These are phyloP conservation scores for Drosophila quinaria DNA, from an alignment of 2,888 invertebrate species.

Conservation along the genomic window DNA sequence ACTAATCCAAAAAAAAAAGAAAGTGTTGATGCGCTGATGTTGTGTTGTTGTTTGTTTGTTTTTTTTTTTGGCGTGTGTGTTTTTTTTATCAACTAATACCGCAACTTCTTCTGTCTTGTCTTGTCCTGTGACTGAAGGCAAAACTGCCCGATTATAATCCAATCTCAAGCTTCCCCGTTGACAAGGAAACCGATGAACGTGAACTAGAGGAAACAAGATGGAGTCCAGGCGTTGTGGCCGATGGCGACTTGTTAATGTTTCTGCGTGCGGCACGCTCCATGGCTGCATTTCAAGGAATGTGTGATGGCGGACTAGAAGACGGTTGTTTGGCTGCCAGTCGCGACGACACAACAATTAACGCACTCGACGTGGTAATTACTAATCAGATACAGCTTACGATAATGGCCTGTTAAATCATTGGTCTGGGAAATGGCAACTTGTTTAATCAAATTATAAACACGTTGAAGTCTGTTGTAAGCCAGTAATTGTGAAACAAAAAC, in stretches of 20 bases:
- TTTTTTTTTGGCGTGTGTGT: conserved; percentile 51
- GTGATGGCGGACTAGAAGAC: conserved; percentile 99
- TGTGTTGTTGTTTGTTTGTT: conserved; percentile 1
- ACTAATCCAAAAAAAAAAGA: conserved; percentile 62
- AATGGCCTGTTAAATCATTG: not conserved
- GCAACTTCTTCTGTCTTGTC: conserved; percentile 74
- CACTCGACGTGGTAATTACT: conserved; percentile 92
- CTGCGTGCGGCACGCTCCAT: conserved; percentile 98
- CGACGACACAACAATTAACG: conserved; percentile 99
- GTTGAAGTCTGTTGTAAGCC: no score
- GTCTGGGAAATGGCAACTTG: not conserved
- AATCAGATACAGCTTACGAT: not conserved
- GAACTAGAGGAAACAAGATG: conserved; percentile 95
- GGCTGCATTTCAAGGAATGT: conserved; percentile 99
- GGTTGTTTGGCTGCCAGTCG: conserved; percentile 98
- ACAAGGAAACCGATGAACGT: conserved; percentile 86
- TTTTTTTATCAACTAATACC: conserved; percentile 74
- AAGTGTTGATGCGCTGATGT: conserved; percentile 39
- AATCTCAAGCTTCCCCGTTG: conserved; percentile 86
- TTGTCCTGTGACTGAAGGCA: conserved; percentile 84
- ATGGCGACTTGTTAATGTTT: conserved; percentile 98
- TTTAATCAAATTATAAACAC: no score
- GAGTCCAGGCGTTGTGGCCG: conserved; percentile 96
- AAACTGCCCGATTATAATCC: conserved; percentile 87
- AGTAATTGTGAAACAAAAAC: no score